Conservation (phyloP, 2,113 vertebrate genomes). For the Lophochroa leadbeateri region DNA sequence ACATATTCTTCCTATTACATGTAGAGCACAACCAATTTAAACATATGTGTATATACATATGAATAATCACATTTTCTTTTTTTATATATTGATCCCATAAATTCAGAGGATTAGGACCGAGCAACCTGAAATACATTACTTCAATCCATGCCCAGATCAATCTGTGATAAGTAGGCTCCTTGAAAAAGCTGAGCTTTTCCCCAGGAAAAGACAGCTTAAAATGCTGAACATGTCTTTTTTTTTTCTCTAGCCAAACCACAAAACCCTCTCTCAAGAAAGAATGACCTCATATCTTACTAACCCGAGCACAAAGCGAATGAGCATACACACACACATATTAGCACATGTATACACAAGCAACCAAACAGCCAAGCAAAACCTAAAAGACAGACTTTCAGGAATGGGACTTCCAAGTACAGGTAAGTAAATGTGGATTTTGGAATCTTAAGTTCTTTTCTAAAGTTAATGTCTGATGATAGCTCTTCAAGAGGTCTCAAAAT, state of each 20-base stretch:
- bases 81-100: background rate
- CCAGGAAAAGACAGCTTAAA: constrained; percentile 23
- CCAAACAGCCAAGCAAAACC: background rate
- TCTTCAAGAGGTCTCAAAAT: background rate
- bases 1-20: background rate
- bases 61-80: background rate
- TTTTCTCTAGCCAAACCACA: constrained; percentile 32
- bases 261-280: constrained; percentile 57
- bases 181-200: background rate
- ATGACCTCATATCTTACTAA: constrained; percentile 57
- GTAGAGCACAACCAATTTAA: background rate
- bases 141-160: background rate
- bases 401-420: background rate
- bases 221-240: constrained; percentile 5
- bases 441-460: background rate
- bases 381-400: background rate
- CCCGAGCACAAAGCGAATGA: background rate
- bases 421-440: background rate
- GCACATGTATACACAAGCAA: background rate
- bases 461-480: background rate
- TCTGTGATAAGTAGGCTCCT: background rate
- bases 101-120: background rate
- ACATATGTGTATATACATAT: fast-evolving
- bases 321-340: background rate
- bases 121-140: background rate